Percentiles rank a stretch among this genome's conserved stretches.
Evolutionary conservation across 2,888 invertebrate genomes (phyloP).

Genomic region (Amiota communis): DNA sequence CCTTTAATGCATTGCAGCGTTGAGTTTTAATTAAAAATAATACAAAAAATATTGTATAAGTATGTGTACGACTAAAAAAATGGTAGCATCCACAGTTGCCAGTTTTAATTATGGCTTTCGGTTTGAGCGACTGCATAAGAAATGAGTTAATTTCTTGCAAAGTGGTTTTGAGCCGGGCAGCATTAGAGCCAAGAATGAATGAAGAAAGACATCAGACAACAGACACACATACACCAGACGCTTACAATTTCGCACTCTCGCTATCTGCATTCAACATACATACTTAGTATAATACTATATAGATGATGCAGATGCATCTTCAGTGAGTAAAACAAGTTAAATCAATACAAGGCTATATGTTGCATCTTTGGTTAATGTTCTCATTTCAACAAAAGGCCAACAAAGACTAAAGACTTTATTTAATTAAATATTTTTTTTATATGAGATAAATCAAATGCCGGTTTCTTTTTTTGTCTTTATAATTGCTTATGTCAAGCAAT

Average conservation of each 20-base stretch:
- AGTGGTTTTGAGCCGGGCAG: constrained; percentile 1
- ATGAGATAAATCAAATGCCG: background rate
- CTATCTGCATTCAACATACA: constrained; percentile 35
- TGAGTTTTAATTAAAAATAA: constrained; percentile 53
- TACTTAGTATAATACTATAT: background rate
- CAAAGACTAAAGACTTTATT: too few species aligned
- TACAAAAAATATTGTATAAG: background rate
- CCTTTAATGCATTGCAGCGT: constrained; percentile 28
- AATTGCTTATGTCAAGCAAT: constrained; percentile 55
- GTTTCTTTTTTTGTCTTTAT: background rate
- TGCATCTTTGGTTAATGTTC: too few species aligned
- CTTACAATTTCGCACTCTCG: constrained; percentile 57
- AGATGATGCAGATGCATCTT: constrained; percentile 5
- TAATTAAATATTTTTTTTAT: background rate
- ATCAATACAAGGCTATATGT: too few species aligned
- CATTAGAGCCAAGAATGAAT: background rate
- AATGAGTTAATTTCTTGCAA: constrained; percentile 43
- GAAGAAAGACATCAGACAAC: background rate
- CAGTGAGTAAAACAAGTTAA: background rate
- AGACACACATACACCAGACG: background rate
- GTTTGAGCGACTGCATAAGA: constrained; percentile 34
- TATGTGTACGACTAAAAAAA: constrained; percentile 36
- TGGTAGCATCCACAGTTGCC: constrained; percentile 57
- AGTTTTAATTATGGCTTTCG: constrained; percentile 54
- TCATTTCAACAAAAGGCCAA: too few species aligned